Evolutionary conservation across 2,888 invertebrate genomes (phyloP).

Genomic region (Epicampocera succincta): DNA sequence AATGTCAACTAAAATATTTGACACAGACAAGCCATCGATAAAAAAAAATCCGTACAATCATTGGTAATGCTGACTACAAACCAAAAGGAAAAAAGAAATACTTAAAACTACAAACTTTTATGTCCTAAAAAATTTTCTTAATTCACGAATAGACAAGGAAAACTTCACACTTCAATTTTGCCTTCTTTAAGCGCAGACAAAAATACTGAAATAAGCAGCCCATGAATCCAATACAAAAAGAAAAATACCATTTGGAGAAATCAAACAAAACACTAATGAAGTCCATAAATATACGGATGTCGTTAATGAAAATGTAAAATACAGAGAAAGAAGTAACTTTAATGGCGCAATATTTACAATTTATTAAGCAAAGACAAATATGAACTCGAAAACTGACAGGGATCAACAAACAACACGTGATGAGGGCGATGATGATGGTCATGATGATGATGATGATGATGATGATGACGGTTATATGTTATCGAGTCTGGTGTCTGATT

Average conservation of each 20-base stretch:
- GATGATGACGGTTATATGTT: constrained; percentile 15
- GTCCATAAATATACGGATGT: constrained; percentile 44
- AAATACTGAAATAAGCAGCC: not conserved
- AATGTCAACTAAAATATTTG: constrained; percentile 27
- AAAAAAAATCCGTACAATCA: constrained; percentile 6
- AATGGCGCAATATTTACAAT: constrained; percentile 44
- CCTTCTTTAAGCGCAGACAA: constrained; percentile 19
- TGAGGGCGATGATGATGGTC: constrained; percentile 3
- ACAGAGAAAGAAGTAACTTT: not conserved
- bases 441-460: too few species aligned
- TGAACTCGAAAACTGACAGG: constrained; percentile 18
- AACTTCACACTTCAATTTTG: constrained; percentile 31
- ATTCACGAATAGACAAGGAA: constrained; percentile 23
- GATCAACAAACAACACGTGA: constrained; percentile 26
- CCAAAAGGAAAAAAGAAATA: not conserved
- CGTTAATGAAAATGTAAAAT: constrained; percentile 1
- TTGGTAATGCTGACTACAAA: constrained; percentile 27
- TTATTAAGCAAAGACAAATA: constrained; percentile 47
- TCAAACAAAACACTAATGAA: constrained; percentile 62
- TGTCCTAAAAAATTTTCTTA: constrained; percentile 9
- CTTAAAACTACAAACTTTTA: not conserved
- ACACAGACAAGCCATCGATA: constrained; percentile 34
- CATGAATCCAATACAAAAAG: not conserved
- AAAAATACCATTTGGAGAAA: constrained; percentile 41
- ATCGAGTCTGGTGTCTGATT: constrained; percentile 54